A percentile compares a stretch with the other conserved stretches of the same genome.
Evolutionary conservation across 2,113 vertebrate species (phyloP).

Genomic region (Balaeniceps rex): DNA sequence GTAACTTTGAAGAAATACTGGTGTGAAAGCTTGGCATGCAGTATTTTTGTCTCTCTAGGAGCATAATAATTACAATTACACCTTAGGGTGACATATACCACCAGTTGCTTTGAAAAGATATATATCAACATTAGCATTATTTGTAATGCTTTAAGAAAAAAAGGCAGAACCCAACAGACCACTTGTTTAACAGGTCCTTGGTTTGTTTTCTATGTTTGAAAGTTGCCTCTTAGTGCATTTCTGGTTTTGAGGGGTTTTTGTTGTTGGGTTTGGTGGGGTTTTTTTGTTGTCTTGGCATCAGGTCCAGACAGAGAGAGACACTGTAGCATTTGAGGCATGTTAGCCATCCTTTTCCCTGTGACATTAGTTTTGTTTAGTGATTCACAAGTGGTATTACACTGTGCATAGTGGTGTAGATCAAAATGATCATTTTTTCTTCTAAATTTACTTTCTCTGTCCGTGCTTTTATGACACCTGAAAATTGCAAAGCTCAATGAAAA

Average conservation of each 20-base stretch:
- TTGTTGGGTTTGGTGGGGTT: background rate
- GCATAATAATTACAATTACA: background rate
- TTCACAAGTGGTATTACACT: background rate
- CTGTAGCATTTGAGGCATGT: slow-evolving; percentile 22
- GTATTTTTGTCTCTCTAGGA: background rate
- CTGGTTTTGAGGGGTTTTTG: background rate
- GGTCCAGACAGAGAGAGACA: background rate
- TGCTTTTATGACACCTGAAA: slow-evolving; percentile 46
- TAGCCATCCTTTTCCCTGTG: background rate
- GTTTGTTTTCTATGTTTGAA: background rate
- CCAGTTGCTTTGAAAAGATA: slow-evolving; percentile 33
- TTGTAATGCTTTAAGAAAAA: background rate
- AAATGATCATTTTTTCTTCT: slow-evolving; percentile 30
- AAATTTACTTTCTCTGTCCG: slow-evolving; percentile 39
- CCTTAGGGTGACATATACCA: background rate
- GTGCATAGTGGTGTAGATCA: background rate
- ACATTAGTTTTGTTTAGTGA: slow-evolving; percentile 45
- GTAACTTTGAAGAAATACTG: slow-evolving; percentile 33
- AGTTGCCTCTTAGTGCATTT: background rate
- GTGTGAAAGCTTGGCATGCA: background rate
- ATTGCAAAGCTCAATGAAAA: slow-evolving; percentile 18
- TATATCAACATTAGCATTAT: background rate
- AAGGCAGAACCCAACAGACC: background rate
- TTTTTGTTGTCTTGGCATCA: background rate
- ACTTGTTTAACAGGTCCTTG: background rate